Base-by-base conservation (phyloP, 2,888 invertebrate species). In the Helicoverpa assulta region DNA sequence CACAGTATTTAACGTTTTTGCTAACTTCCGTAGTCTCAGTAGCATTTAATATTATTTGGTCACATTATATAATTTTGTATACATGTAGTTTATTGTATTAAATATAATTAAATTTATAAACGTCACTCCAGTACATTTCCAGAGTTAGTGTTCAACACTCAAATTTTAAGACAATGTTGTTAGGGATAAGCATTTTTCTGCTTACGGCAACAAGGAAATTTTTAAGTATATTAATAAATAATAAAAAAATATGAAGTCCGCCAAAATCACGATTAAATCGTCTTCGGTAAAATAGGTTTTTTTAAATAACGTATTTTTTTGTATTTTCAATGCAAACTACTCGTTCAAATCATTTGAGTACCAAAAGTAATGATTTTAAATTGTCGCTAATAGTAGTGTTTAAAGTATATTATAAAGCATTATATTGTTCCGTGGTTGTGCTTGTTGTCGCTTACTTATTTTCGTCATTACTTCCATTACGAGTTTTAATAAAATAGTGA, bases 401-500 rank as follows among this genome's bases (percentile, higher is more conserved):
- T 67, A 75, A 69, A 61, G 43, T 62, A 67, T 69, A 55, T 67
- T 64, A 61, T 58, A 76, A 29, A 70, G 29, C 65, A 56, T 64
- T 63, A 70, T 81, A 76, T 69, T 76, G 74, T 81, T 68, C 71
- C 73, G 77, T 83, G 87, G 87, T 87, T 87, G 87, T 88, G 87
- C 82, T 83, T 78, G 43, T 16, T 43, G 43, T 43, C 16, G 78
- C 74, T 73, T 72, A 72, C 76, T 80, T 67, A 73, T 73, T 26
- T 80, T 76, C 58, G 50, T 68, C 47, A 72, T 57, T 59, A 66
- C 67, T 63, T 74, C 64, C 67, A 67, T 61, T 59, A 60, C 59
- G 71, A 50, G n/a, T 63, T 61, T 63, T 6, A 19, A 66, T 19
- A 69, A 50, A 19, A 37, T 12, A 10, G 10, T 3, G 6, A 37